A percentile compares a stretch with the other conserved stretches of the same genome.
Evolutionary conservation across 1,140 invertebrate genomes (phyloP).

Genomic region (Platyscapa corneri): DNA sequence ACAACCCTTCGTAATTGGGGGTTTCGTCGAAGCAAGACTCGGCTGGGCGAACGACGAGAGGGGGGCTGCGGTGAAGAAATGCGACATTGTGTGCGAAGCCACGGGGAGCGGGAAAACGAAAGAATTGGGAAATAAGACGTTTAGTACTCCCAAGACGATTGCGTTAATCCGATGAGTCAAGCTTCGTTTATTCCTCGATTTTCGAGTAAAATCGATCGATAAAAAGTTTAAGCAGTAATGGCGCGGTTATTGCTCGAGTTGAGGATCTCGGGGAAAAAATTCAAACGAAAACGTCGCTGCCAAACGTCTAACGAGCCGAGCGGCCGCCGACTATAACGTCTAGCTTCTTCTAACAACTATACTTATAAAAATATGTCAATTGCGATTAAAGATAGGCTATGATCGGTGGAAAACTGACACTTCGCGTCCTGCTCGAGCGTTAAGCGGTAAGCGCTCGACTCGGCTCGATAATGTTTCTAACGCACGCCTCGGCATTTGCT

Average conservation of each 20-base stretch:
- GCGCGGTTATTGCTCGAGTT: too few relatives aligned
- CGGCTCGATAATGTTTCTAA: too few relatives aligned
- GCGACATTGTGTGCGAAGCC: conserved; percentile 5
- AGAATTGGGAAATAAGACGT: background rate
- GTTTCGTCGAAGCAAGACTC: background rate
- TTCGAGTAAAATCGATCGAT: too few relatives aligned
- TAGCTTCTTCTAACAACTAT: background rate
- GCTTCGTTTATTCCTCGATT: too few relatives aligned
- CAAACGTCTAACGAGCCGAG: too few relatives aligned
- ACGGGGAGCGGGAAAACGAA: background rate
- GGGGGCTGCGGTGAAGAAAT: background rate
- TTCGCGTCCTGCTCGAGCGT: too few relatives aligned
- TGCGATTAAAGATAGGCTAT: background rate
- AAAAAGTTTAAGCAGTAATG: too few relatives aligned
- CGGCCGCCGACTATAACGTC: conserved; percentile 9
- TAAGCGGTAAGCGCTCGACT: too few relatives aligned
- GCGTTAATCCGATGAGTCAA: background rate
- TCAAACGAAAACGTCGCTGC: too few relatives aligned
- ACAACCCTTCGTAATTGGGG: conserved; percentile 34
- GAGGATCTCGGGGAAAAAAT: too few relatives aligned
- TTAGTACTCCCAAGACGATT: background rate
- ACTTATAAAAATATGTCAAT: background rate
- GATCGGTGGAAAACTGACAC: too few relatives aligned
- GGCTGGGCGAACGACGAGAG: background rate
- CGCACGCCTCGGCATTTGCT: too few relatives aligned